Conservation (phyloP, 2,113 vertebrate species). For the Halcyon senegalensis region DNA sequence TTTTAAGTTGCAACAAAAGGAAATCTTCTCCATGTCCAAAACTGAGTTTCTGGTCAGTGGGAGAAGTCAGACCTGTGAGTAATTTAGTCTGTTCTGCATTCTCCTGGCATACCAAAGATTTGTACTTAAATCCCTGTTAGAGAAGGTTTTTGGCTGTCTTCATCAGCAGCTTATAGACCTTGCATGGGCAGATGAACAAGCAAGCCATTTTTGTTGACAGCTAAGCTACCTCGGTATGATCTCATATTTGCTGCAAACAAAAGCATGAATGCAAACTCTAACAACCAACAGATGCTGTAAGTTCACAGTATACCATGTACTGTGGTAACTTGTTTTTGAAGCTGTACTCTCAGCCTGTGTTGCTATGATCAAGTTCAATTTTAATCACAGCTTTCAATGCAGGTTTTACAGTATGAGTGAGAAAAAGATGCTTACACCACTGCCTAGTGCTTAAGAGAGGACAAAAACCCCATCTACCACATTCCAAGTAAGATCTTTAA, state of each 20-base stretch:
- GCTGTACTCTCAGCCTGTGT: neutral
- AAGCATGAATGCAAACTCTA: neutral
- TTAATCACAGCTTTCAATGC: neutral
- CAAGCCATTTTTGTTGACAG: neutral
- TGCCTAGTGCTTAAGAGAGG: neutral
- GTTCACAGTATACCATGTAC: neutral
- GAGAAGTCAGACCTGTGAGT: neutral
- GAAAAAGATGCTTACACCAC: neutral
- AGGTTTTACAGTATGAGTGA: neutral
- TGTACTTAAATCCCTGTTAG: neutral
- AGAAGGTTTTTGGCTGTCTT: neutral
- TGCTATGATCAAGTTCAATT: neutral
- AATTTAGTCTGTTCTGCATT: neutral
- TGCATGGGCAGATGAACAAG: neutral
- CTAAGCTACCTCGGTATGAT: neutral
- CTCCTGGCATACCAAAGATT: neutral
- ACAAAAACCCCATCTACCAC: rapidly evolving
- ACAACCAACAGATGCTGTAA: neutral
- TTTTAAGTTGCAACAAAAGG: neutral
- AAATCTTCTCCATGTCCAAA: neutral
- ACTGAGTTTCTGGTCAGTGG: neutral
- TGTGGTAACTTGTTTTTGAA: neutral
- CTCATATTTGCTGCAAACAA: neutral
- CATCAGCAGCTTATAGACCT: neutral
- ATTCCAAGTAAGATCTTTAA: neutral